Evolutionary conservation across 2,888 invertebrate genomes (phyloP).

Genomic region (Macropis europaea): DNA sequence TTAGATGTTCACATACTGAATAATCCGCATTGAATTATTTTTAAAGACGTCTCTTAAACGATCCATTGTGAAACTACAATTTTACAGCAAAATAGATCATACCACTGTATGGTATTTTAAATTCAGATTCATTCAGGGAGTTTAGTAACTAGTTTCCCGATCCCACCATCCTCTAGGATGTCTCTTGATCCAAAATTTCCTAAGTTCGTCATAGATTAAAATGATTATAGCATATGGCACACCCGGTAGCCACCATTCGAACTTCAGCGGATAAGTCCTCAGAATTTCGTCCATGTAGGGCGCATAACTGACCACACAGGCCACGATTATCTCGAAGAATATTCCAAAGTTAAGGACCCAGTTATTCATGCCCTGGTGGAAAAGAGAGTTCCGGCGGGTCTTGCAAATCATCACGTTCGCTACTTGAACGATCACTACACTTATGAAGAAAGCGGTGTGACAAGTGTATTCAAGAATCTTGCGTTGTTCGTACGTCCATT

Average conservation of each 20-base stretch:
- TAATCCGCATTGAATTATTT: background rate
- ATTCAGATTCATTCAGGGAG: background rate
- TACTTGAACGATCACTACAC: constrained; percentile 89
- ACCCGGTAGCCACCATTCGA: constrained; percentile 87
- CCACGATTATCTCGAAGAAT: constrained; percentile 81
- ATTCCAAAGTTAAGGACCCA: constrained; percentile 84
- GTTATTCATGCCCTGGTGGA: constrained; percentile 89
- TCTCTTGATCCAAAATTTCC: constrained; percentile 86
- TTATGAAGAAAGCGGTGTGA: constrained; percentile 90
- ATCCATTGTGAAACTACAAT: background rate
- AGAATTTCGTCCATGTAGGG: constrained; percentile 81
- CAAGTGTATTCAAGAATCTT: constrained; percentile 87
- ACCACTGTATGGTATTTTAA: too few relatives aligned
- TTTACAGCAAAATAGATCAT: too few relatives aligned
- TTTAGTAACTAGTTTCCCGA: constrained; percentile 87
- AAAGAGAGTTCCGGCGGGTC: constrained; percentile 86
- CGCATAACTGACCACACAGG: constrained; percentile 80
- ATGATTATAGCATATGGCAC: constrained; percentile 88
- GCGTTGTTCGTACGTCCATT: constrained; percentile 87
- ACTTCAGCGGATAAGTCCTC: constrained; percentile 86
- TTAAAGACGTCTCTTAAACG: background rate
- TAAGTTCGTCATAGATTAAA: constrained; percentile 87
- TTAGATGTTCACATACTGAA: too few relatives aligned
- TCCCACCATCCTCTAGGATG: constrained; percentile 87
- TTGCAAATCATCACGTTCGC: constrained; percentile 90